Evolutionary conservation across 2,113 vertebrate genomes (phyloP).

Genomic region (Stictonetta naevosa): DNA sequence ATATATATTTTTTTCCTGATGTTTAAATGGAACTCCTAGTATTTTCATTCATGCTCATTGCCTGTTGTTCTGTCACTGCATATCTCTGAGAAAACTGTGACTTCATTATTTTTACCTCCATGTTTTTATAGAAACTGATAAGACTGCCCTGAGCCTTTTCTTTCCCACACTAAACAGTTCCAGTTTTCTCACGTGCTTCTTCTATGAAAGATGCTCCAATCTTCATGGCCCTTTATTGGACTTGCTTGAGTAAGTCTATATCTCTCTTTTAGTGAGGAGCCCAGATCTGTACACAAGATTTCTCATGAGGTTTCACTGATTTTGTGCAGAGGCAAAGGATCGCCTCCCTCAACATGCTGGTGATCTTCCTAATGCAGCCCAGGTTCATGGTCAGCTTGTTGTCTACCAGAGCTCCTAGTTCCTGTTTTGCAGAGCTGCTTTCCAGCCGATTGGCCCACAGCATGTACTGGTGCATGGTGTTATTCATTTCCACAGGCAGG

Average conservation of each 20-base stretch:
- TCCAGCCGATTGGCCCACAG: neutral
- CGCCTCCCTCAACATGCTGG: neutral
- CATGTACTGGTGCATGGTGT: neutral
- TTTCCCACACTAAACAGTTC: neutral
- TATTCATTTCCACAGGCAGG: neutral
- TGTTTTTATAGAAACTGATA: neutral
- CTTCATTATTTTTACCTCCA: neutral
- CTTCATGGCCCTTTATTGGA: neutral
- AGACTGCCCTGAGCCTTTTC: neutral
- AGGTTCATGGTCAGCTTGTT: neutral
- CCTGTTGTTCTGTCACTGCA: neutral
- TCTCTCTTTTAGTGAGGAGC: neutral
- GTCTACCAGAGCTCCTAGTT: neutral
- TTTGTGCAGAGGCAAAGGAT: neutral
- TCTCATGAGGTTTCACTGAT: neutral
- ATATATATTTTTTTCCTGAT: neutral
- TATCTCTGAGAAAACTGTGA: neutral
- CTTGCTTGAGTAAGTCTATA: neutral
- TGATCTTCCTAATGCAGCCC: neutral
- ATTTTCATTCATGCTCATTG: neutral
- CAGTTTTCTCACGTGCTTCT: neutral
- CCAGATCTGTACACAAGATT: neutral
- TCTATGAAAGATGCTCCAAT: neutral
- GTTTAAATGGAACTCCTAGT: neutral
- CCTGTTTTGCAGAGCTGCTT: neutral